Evolutionary conservation across 1,140 invertebrate species (phyloP), one percentile per base, ranked within the genome.

Genomic region (Olivierus martensii): DNA sequence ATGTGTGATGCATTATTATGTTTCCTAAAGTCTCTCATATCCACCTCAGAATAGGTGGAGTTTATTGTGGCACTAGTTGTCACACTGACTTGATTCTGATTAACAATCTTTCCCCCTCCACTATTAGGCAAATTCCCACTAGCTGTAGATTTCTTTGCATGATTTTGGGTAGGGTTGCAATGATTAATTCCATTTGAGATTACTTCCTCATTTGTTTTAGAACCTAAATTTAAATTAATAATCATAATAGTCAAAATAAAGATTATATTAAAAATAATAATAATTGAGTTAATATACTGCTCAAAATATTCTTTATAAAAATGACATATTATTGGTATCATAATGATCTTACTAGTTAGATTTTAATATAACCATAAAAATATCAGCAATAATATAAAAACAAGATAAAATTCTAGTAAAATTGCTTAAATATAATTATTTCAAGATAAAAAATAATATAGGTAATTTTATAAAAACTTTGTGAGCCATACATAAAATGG

Each of bases 121-220:
- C 4, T 22, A 22, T 43, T 43, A 22, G 41, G 17, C 41, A 28
- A 28, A 28, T 9, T 52, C 15, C 54, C 49, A 44, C 46, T 51
- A 39, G 45, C 46, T 28, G 47, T 56, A 49, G 48, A 51, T 52
- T 56, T 56, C 43, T 49, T 51, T 12, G 45, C 49, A 44, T 55
- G 53, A 21, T 45, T 39, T 18, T 56, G 54, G 28, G 47, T 52
- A 15, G 49, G 45, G 9, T 28, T 28, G 28, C 28, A 28, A 28
- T 28, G 28, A 28, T 28, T 28, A 28, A 28, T 28, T 22, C 55
- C 55, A 46, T 56, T 56, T 14, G 55, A 56, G 55, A 56, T 56
- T 56, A 56, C 50, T 56, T 56, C 55, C 51, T 56, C 55, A 43
- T 44, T 39, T 21, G 17, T 36, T 17, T 56, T 56, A 50, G 51